These are phyloP conservation scores for Cuniculus paca DNA, from an alignment of 2,797 vertebrate species.

Conservation along the genomic window DNA sequence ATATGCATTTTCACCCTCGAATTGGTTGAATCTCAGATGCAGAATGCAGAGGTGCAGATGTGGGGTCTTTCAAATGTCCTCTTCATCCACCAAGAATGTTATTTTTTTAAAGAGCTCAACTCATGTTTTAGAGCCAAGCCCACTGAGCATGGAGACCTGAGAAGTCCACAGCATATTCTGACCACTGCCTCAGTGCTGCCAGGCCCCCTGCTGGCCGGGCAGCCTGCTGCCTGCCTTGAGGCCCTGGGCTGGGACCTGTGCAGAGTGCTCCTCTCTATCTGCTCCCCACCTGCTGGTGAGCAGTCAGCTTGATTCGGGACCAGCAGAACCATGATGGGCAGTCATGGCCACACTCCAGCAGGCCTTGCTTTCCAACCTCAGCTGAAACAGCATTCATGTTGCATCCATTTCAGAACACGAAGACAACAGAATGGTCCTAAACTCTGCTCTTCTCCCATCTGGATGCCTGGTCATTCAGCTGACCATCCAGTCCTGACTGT, in stretches of 20 bases:
- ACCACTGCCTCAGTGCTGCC: background rate
- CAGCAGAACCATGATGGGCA: background rate
- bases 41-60: no score
- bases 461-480: no score
- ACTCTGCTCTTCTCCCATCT: background rate
- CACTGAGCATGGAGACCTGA: background rate
- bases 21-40: background rate
- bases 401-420: background rate
- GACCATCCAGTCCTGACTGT: background rate
- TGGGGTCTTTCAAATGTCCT: background rate
- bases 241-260: background rate
- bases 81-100: background rate
- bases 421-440: rapidly evolving
- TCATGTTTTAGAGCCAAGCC: background rate
- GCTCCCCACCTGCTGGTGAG: no score
- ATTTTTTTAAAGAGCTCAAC: background rate
- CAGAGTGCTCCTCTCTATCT: background rate
- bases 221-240: no score
- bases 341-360: background rate
- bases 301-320: background rate
- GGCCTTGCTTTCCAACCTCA: background rate
- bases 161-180: background rate
- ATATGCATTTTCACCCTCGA: background rate
- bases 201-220: background rate
- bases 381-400: no score